phyloP scores from a whole-genome alignment of 2,888 invertebrate genomes.

The Nomada fucata region DNA sequence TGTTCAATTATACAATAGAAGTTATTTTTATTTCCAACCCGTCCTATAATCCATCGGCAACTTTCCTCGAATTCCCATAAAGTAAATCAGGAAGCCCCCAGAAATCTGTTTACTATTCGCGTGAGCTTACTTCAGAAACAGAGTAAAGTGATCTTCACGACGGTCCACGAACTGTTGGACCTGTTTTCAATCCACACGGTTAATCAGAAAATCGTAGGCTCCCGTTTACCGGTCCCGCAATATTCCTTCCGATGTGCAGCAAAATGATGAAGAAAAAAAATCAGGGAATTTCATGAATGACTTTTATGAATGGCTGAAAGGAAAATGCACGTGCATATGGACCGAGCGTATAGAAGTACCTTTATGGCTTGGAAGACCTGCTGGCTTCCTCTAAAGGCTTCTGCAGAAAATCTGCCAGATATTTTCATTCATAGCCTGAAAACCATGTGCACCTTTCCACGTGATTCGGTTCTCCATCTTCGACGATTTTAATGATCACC shows the following conservation, averaged over 20 bases:
- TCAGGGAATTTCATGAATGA: conserved; percentile 62
- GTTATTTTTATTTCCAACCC: too few species aligned
- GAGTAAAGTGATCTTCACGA: background rate
- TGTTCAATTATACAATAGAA: too few species aligned
- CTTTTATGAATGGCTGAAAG: conserved; percentile 78
- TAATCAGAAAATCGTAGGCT: too few species aligned
- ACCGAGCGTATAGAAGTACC: conserved; percentile 77
- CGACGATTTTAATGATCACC: background rate
- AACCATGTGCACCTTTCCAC: conserved; percentile 79
- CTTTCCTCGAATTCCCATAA: too few species aligned
- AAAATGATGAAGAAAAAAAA: conserved; percentile 28
- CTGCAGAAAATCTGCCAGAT: conserved; percentile 81
- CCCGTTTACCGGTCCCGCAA: background rate
- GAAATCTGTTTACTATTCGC: too few species aligned
- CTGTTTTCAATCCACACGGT: too few species aligned
- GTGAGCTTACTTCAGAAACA: too few species aligned
- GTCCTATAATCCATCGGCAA: too few species aligned
- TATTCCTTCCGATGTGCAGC: too few species aligned
- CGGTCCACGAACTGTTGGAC: background rate
- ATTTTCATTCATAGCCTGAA: conserved; percentile 82
- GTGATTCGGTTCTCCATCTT: conserved; percentile 62
- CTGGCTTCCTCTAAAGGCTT: conserved; percentile 79
- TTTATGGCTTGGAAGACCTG: conserved; percentile 83
- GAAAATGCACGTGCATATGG: conserved; percentile 76
- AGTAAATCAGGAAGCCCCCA: too few species aligned